These are phyloP conservation scores for Bufo gargarizans DNA, from an alignment of 2,113 vertebrate species.

Conservation along the genomic window DNA sequence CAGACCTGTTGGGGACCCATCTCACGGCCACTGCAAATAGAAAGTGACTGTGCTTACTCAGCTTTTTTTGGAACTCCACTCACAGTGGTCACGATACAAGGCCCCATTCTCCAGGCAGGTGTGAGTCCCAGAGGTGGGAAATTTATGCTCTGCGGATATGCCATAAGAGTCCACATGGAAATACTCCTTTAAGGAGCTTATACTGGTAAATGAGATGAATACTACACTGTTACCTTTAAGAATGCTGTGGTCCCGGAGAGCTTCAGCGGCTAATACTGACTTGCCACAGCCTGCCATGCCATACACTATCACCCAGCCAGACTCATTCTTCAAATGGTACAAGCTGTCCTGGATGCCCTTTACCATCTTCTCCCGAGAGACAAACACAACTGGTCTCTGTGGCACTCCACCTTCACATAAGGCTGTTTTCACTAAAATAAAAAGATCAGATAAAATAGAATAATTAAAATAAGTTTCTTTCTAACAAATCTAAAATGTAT, in stretches of 20 bases:
- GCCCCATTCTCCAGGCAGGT: too few species aligned
- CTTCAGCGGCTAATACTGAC: conserved; percentile 93
- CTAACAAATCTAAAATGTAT: too few species aligned
- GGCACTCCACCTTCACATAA: conserved; percentile 94
- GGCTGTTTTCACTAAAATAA: conserved; percentile 79
- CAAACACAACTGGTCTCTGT: conserved; percentile 93
- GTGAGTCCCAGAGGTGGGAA: too few species aligned
- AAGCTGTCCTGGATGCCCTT: conserved; percentile 82
- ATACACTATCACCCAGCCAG: conserved; percentile 91
- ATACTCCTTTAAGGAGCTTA: background rate
- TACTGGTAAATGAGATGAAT: background rate
- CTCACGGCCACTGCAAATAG: too few species aligned
- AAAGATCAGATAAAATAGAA: conserved; percentile 3
- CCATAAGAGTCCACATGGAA: too few species aligned
- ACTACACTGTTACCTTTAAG: conserved; percentile 77
- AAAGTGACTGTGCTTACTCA: too few species aligned
- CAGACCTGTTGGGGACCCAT: too few species aligned
- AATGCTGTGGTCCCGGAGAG: conserved; percentile 81
- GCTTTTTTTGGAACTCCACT: too few species aligned
- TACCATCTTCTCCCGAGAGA: conserved; percentile 80
- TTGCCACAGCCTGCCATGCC: conserved; percentile 98
- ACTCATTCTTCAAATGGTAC: conserved; percentile 70
- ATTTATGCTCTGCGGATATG: too few species aligned
- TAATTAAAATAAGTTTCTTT: background rate
- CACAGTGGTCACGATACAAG: too few species aligned